Conservation (phyloP, 35 echinoderm and acorn worm species). For the Apostichopus japonicus region DNA sequence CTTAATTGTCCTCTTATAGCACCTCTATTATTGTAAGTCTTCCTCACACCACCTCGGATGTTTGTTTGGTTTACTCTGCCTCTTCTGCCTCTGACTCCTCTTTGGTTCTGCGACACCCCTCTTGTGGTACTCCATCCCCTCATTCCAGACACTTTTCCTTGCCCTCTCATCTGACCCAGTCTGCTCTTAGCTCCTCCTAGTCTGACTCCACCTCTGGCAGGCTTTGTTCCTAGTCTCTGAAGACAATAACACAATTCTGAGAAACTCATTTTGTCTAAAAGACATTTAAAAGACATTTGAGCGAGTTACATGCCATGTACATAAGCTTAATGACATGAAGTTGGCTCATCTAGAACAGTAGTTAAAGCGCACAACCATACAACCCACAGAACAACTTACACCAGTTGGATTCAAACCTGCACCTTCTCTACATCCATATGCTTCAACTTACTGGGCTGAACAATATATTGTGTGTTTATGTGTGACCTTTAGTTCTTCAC, state of each 20-base stretch:
- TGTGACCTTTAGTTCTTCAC: too few species aligned
- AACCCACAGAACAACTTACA: too few species aligned
- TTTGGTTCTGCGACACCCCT: constrained; percentile 32
- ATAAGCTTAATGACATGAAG: too few species aligned
- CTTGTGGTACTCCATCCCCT: constrained; percentile 47
- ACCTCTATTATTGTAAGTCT: neutral
- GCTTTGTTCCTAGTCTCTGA: constrained; percentile 62
- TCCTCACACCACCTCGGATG: constrained; percentile 6
- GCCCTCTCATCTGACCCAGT: constrained; percentile 6
- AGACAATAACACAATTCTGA: constrained; percentile 14
- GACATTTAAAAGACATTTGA: neutral
- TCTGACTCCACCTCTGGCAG: neutral
- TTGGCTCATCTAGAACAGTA: too few species aligned
- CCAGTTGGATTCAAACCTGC: too few species aligned
- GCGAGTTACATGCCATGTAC: constrained; percentile 12
- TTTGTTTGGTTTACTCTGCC: constrained; percentile 44
- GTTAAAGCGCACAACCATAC: too few species aligned
- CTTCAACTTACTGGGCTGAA: too few species aligned
- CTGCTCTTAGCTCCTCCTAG: constrained; percentile 24
- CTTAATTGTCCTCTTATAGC: constrained; percentile 12
- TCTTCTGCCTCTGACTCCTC: constrained; percentile 32
- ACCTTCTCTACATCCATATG: too few species aligned
- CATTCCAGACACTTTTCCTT: neutral
- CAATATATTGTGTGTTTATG: too few species aligned
- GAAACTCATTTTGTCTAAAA: too few species aligned